Evolutionary conservation across 35 echinoderm and acorn worm species (phyloP).

Genomic region (Patiria miniata): DNA sequence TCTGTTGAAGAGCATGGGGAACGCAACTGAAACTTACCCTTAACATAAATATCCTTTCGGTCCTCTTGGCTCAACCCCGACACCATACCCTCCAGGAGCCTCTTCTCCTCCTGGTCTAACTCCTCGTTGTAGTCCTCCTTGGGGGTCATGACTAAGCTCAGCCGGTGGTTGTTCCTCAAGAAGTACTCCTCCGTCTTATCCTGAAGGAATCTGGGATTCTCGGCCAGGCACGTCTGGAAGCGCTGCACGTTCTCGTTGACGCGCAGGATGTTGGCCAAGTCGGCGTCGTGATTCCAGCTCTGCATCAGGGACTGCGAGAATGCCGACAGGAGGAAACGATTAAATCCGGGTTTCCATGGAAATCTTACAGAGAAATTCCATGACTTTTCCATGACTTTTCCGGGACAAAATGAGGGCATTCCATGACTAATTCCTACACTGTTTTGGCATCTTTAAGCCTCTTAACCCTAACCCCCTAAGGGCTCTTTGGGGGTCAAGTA

Average conservation of each 20-base stretch:
- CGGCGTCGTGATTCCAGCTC: constrained; percentile 90
- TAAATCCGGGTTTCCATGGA: too few relatives aligned
- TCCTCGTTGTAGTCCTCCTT: constrained; percentile 59
- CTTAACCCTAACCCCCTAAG: too few relatives aligned
- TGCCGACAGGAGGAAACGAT: too few relatives aligned
- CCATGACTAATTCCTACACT: too few relatives aligned
- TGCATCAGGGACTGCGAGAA: constrained; percentile 75
- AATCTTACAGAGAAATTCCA: too few relatives aligned
- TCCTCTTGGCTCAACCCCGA: constrained; percentile 36
- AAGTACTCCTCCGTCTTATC: constrained; percentile 73
- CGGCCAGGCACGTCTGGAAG: constrained; percentile 71
- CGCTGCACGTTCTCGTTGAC: constrained; percentile 64
- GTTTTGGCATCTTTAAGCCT: too few relatives aligned
- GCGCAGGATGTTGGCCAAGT: constrained; percentile 63
- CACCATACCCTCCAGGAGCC: constrained; percentile 54
- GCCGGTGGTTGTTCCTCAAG: constrained; percentile 65
- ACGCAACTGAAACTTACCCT: constrained; percentile 29
- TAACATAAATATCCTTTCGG: constrained; percentile 58
- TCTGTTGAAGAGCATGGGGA: too few relatives aligned
- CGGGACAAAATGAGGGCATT: too few relatives aligned
- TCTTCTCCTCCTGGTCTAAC: constrained; percentile 65
- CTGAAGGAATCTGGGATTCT: constrained; percentile 81
- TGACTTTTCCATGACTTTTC: too few relatives aligned
- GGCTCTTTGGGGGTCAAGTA: too few relatives aligned
- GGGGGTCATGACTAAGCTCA: constrained; percentile 79